These are phyloP conservation scores for Pterostichus niger DNA, from an alignment of 2,888 invertebrate genomes.

Conservation along the genomic window DNA sequence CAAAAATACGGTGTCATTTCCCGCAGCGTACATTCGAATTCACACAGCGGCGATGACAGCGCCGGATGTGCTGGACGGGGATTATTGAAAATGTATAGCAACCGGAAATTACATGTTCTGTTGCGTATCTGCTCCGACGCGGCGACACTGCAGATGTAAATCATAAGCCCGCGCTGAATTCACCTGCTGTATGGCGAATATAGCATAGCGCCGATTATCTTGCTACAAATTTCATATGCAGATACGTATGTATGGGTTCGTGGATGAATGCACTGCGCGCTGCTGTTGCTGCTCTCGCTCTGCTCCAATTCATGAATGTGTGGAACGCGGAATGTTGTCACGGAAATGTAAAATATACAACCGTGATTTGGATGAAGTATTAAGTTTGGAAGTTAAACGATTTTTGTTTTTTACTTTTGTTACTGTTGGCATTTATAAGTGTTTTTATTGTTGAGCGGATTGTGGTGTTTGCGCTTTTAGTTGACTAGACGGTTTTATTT, in stretches of 20 bases:
- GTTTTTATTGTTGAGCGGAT: slow-evolving; percentile 5
- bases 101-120: slow-evolving; percentile 67
- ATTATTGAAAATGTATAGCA: slow-evolving; percentile 67
- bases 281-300: background rate
- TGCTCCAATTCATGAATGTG: background rate
- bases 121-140: slow-evolving; percentile 58
- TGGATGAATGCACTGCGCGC: slow-evolving; percentile 23
- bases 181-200: slow-evolving; percentile 16
- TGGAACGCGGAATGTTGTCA: background rate
- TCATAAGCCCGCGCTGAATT: slow-evolving; percentile 35
- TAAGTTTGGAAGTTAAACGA: slow-evolving; percentile 13
- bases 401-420: background rate
- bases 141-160: slow-evolving; percentile 54
- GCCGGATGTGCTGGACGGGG: slow-evolving; percentile 65
- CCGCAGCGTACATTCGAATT: slow-evolving; percentile 52
- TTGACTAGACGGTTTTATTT: background rate
- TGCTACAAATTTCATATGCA: slow-evolving; percentile 31
- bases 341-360: slow-evolving; percentile 46
- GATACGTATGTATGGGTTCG: slow-evolving; percentile 6
- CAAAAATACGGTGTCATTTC: slow-evolving; percentile 66
- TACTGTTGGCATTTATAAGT: background rate
- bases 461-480: background rate
- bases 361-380: slow-evolving; percentile 32
- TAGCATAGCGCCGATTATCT: slow-evolving; percentile 28
- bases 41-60: slow-evolving; percentile 42